Evolutionary conservation across 2,888 invertebrate genomes (phyloP).

Genomic region (Tenthredo livida): DNA sequence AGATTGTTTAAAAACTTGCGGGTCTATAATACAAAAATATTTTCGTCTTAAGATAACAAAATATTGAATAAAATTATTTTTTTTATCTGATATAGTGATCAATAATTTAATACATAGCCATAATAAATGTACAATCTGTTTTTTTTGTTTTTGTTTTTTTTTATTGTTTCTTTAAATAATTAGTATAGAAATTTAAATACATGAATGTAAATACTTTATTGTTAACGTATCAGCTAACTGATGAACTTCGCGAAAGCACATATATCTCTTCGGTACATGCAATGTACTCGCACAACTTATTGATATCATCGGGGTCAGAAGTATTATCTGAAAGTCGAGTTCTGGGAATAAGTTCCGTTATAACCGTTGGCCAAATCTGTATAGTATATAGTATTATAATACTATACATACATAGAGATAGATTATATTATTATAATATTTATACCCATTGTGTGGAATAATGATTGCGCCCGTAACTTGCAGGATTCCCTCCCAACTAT

Average conservation of each 20-base stretch:
- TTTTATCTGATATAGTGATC: too few relatives aligned
- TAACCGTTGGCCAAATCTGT: slow-evolving; percentile 13
- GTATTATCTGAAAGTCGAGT: slow-evolving; percentile 32
- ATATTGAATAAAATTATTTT: too few relatives aligned
- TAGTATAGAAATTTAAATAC: background rate
- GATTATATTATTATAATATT: background rate
- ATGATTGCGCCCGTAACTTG: background rate
- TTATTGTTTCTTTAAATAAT: background rate
- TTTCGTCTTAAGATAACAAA: too few relatives aligned
- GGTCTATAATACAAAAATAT: background rate
- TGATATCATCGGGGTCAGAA: slow-evolving; percentile 28
- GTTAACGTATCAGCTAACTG: background rate
- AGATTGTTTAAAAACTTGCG: background rate
- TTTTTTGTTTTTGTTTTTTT: background rate
- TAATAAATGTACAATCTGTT: background rate
- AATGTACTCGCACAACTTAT: background rate
- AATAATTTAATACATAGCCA: background rate
- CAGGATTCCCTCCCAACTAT: background rate
- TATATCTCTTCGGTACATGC: background rate
- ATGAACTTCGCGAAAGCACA: background rate
- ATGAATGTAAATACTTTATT: slow-evolving; percentile 1
- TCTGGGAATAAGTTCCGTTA: slow-evolving; percentile 39
- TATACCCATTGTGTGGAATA: background rate
- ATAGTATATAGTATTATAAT: background rate
- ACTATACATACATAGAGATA: background rate